Base-by-base conservation (phyloP, 1,140 invertebrate species). In the Trichonephila clavata region DNA sequence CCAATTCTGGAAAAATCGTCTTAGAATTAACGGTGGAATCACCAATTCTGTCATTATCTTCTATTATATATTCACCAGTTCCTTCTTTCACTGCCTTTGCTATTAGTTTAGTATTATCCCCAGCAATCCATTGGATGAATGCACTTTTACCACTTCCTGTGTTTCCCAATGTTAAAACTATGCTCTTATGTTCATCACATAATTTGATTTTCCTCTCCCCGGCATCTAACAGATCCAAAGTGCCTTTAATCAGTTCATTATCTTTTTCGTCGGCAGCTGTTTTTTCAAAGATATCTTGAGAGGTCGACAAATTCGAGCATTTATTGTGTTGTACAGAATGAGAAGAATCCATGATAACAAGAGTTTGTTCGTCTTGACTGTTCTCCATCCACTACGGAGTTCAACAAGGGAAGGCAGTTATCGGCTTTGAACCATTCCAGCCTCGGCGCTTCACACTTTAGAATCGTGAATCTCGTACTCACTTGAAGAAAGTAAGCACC, bases 111-210 rank as follows among this genome's bases (percentile, higher is more conserved):
- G 50, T 5, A 61, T 86, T 63, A 3, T 86, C 84, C 10, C 59
- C 84, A 7, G 59, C 84, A 18, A 86, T 27, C 84, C 84, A 63
- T 32, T 86, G 59, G 0, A 24, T 63, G 27, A 86, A 86, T 61
- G 8, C 32, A 27, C 50, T 86, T 13, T 60, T 86, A 0, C 24
- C 59, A 10, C 39, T 61, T 8, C 84, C 84, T 24, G 59, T 61
- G 27, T 60, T 20, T 7, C 84, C 84, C 6, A 86, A 16, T 24
- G 61, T 20, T 61, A 86, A 61, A 27, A 86, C 24, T 1, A 86
- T 24, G 14, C 61, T 18, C 16, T 61, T 86, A 20, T 27, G 32
- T 1, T 86, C 7, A 4, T 86, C 84, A 10, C 5, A 20, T 21
- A 86, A 57, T 24, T 86, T n/a, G 50, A 86, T 86, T 27, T 60